These are phyloP conservation scores for Rhinophrynus dorsalis DNA, from an alignment of 2,797 vertebrate genomes.

Conservation along the genomic window DNA sequence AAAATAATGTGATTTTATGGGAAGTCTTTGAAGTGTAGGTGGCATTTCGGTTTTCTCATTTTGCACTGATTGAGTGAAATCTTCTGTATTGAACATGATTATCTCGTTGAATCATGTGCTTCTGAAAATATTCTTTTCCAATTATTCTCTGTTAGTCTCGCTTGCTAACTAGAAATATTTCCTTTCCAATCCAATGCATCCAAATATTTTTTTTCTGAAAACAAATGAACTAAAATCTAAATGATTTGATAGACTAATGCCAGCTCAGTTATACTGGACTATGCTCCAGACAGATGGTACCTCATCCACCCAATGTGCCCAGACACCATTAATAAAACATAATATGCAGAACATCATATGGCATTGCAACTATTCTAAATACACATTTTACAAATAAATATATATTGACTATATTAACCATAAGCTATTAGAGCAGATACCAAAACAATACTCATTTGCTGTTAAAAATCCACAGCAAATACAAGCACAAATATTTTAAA, in stretches of 20 bases:
- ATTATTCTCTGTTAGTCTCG: constrained; percentile 38
- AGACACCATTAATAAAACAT: background rate
- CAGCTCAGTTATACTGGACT: background rate
- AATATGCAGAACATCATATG: background rate
- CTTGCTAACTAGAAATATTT: constrained; percentile 31
- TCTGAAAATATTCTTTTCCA: constrained; percentile 21
- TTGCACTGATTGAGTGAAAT: constrained; percentile 38
- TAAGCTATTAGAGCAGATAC: too few relatives aligned
- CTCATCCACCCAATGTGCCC: constrained; percentile 12
- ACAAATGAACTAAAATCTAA: constrained; percentile 19
- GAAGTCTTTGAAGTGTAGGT: constrained; percentile 24
- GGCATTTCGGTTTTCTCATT: constrained; percentile 27
- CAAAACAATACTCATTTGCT: too few relatives aligned
- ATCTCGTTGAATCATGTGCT: constrained; percentile 9
- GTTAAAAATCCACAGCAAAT: too few relatives aligned
- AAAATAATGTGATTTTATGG: constrained; percentile 29
- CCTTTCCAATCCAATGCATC: constrained; percentile 16
- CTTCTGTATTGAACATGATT: constrained; percentile 40
- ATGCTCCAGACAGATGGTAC: constrained; percentile 6
- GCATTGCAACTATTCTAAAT: background rate
- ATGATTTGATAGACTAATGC: constrained; percentile 20
- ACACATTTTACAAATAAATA: background rate
- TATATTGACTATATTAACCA: too few relatives aligned
- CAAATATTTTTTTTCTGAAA: constrained; percentile 7
- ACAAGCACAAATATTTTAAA: too few relatives aligned